Conservation (phyloP, 1,140 invertebrate genomes). For the Ylistrum balloti region DNA sequence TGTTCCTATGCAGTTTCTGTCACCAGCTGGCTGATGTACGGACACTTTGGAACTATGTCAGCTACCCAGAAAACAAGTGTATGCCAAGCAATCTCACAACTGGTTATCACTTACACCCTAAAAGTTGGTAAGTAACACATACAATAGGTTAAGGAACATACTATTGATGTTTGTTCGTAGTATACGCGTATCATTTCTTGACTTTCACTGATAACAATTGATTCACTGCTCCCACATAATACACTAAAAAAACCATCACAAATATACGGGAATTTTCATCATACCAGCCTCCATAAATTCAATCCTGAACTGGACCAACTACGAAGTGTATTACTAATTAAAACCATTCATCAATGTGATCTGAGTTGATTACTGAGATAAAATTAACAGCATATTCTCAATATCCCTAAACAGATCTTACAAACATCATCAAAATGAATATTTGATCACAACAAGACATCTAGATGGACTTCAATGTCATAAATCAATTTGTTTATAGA, state of each 20-base stretch:
- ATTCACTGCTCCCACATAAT: too few species aligned
- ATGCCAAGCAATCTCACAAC: too few species aligned
- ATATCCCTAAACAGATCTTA: neutral
- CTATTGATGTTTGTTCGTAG: too few species aligned
- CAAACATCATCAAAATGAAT: constrained; percentile 10
- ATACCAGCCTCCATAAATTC: neutral
- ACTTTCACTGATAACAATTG: too few species aligned
- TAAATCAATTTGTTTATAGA: neutral
- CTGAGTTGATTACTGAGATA: neutral
- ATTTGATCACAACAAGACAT: neutral
- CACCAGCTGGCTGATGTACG: too few species aligned
- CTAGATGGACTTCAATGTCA: neutral
- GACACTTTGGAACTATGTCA: too few species aligned
- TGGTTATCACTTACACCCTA: too few species aligned
- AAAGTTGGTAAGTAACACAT: too few species aligned
- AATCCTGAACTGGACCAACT: neutral
- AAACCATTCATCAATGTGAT: neutral
- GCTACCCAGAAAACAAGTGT: too few species aligned
- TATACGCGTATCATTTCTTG: too few species aligned
- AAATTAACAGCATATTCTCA: neutral
- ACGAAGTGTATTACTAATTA: neutral
- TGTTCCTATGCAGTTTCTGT: neutral
- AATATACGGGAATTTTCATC: neutral
- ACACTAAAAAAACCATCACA: too few species aligned
- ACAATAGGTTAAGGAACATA: too few species aligned